Conservation (phyloP, 2,888 invertebrate genomes). For the Incurvaria masculella region DNA sequence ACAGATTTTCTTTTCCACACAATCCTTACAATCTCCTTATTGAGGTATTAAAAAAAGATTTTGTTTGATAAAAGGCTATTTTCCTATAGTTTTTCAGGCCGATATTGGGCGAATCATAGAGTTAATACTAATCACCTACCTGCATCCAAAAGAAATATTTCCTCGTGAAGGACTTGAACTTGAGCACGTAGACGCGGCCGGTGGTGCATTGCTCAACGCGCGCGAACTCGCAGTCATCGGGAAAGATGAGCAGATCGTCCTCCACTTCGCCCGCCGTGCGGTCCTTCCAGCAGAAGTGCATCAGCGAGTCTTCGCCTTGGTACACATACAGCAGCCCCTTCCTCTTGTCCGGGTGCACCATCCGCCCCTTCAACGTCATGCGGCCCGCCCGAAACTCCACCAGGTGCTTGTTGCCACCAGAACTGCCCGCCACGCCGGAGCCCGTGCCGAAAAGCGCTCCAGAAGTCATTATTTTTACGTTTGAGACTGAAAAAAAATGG, state of each 20-base stretch:
- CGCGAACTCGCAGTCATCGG: constrained; percentile 97
- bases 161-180: constrained; percentile 91
- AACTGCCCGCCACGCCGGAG: constrained; percentile 71
- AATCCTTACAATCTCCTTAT: too few relatives aligned
- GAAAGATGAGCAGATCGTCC: constrained; percentile 97
- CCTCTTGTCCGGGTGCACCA: constrained; percentile 91
- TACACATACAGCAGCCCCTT: constrained; percentile 94
- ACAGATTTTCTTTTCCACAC: too few relatives aligned
- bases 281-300: constrained; percentile 99
- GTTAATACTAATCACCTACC: too few relatives aligned
- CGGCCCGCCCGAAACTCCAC: constrained; percentile 96
- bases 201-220: constrained; percentile 93
- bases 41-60: too few relatives aligned
- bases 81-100: too few relatives aligned
- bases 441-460: constrained; percentile 75
- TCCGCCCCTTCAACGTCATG: constrained; percentile 91
- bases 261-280: constrained; percentile 88
- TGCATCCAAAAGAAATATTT: constrained; percentile 99
- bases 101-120: too few relatives aligned
- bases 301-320: constrained; percentile 94
- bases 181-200: constrained; percentile 92
- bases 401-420: constrained; percentile 83
- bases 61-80: too few relatives aligned
- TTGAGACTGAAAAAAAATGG: too few relatives aligned
- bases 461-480: constrained; percentile 54